Evolutionary conservation across 1,140 invertebrate genomes (phyloP).

Genomic region (Harlomillsia oculata): DNA sequence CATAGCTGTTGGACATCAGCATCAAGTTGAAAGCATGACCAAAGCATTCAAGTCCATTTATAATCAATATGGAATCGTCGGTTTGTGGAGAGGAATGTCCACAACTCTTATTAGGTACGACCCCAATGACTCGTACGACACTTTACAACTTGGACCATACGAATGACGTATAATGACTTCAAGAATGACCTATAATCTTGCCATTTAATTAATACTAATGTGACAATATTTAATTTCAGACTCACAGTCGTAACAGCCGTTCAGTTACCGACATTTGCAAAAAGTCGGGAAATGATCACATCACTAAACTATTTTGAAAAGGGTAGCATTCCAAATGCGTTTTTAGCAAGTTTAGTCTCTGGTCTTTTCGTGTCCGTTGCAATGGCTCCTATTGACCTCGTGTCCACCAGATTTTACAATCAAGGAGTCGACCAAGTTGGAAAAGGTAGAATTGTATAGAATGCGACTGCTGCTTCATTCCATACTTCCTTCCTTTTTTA

Average conservation of each 20-base stretch:
- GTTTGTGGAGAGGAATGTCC: constrained; percentile 65
- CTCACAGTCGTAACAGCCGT: no score
- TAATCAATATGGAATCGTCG: constrained; percentile 55
- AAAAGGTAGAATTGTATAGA: constrained; percentile 38
- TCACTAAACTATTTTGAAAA: constrained; percentile 1
- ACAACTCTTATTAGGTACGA: constrained; percentile 56
- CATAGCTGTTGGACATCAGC: constrained; percentile 83
- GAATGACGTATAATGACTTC: no score
- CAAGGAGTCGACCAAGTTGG: constrained; percentile 46
- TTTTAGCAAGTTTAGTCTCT: constrained; percentile 64
- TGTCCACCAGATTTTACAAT: constrained; percentile 81
- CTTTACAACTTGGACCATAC: neutral
- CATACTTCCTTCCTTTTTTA: no score
- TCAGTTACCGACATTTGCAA: constrained; percentile 50
- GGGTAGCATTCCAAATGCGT: constrained; percentile 47
- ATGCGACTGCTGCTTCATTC: no score
- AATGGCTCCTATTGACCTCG: constrained; percentile 83
- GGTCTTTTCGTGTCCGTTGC: constrained; percentile 67
- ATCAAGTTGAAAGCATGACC: constrained; percentile 58
- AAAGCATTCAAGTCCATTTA: constrained; percentile 61
- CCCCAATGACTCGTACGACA: neutral
- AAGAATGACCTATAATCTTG: no score
- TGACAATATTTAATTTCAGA: no score
- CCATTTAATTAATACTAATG: neutral
- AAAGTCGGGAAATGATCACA: constrained; percentile 12